Evolutionary conservation across 2,797 vertebrate genomes (phyloP).

Genomic region (Lagorchestes hirsutus): DNA sequence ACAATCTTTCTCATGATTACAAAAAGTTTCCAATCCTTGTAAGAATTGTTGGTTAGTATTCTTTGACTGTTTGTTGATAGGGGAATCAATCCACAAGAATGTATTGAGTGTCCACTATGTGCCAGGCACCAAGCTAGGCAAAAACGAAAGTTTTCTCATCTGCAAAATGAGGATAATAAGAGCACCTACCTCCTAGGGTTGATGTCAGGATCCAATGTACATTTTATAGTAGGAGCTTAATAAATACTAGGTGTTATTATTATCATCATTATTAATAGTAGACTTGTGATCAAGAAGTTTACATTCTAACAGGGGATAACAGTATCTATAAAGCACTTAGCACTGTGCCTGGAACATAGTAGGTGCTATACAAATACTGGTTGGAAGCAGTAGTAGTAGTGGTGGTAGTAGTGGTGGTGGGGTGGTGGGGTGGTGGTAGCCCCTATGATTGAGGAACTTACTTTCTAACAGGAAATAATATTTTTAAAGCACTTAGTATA

Average conservation of each 20-base stretch:
- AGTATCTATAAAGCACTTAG: not conserved
- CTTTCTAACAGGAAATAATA: not conserved
- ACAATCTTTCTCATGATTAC: not conserved
- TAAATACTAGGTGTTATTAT: not conserved
- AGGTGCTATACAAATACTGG: not conserved
- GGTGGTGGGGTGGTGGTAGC: not conserved
- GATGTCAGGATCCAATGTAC: not conserved
- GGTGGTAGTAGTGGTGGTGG: not conserved
- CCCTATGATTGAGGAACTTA: not conserved
- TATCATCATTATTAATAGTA: not conserved
- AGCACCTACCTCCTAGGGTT: not conserved
- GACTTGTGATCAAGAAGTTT: not conserved
- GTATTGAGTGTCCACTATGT: not conserved
- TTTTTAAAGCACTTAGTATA: not conserved
- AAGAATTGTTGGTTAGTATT: not conserved
- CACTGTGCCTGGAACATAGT: not conserved
- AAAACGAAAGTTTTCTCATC: not conserved
- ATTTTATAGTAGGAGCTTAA: not conserved
- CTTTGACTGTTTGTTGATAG: not conserved
- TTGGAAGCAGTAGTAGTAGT: not conserved
- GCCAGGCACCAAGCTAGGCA: not conserved
- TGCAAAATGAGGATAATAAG: not conserved
- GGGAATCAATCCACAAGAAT: not conserved
- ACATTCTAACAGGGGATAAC: not conserved
- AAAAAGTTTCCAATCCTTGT: not conserved